These are phyloP conservation scores for Nebria ingens DNA, from an alignment of 1,140 invertebrate species.

Conservation along the genomic window DNA sequence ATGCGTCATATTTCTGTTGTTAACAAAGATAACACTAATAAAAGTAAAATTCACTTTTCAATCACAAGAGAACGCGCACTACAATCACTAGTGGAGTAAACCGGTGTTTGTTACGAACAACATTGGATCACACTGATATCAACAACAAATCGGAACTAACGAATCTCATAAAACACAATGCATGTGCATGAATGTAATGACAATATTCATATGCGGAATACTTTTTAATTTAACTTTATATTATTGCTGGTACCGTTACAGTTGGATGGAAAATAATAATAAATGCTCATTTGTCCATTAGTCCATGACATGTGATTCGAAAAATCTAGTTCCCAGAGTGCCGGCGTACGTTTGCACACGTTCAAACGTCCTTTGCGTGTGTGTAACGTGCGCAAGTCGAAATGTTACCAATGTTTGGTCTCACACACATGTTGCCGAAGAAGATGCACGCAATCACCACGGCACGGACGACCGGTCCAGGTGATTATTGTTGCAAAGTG, in stretches of 20 bases:
- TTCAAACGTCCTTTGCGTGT: background rate
- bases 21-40: no score
- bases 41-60: no score
- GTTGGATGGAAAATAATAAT: background rate
- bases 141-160: no score
- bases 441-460: no score
- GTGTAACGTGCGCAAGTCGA: background rate
- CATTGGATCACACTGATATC: no score
- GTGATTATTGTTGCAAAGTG: constrained; percentile 1
- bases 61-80: no score
- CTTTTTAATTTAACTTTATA: background rate
- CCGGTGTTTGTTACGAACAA: no score
- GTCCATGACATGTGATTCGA: background rate
- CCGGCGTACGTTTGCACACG: background rate
- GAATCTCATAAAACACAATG: background rate
- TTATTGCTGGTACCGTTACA: background rate
- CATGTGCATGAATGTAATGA: background rate
- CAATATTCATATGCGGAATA: background rate
- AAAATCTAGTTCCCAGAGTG: background rate
- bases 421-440: no score
- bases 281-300: background rate
- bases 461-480: background rate
- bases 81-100: no score
- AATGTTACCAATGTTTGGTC: background rate
- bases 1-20: no score